Conservation (phyloP, 2,797 vertebrate species). For the Sciurus vulgaris region DNA sequence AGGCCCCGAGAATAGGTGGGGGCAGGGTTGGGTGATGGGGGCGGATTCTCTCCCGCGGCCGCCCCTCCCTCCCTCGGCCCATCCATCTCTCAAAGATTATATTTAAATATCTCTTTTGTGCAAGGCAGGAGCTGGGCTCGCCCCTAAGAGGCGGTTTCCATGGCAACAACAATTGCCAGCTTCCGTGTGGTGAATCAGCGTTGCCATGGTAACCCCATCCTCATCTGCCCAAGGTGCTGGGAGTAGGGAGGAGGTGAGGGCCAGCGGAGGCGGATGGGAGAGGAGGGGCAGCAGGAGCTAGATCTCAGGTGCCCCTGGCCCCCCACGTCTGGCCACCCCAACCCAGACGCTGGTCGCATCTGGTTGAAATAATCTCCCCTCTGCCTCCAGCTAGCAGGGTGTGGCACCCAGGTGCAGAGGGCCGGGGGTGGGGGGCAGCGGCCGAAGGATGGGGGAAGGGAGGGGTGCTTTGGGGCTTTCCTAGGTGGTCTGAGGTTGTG, state of each 20-base stretch:
- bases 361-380: neutral
- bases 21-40: constrained; percentile 69
- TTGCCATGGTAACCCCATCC: constrained; percentile 88
- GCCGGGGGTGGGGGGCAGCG: neutral
- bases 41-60: neutral
- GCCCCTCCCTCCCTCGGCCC: constrained; percentile 40
- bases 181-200: constrained; percentile 89
- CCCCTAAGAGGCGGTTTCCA: constrained; percentile 89
- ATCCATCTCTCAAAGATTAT: constrained; percentile 84
- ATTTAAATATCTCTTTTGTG: constrained; percentile 89
- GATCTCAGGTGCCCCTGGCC: constrained; percentile 58
- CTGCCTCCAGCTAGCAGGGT: constrained; percentile 34
- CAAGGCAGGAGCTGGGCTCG: constrained; percentile 85
- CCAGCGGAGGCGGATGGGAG: constrained; percentile 74
- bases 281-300: constrained; percentile 39
- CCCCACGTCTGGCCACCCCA: neutral
- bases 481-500: neutral
- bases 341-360: constrained; percentile 35
- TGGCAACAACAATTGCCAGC: constrained; percentile 90
- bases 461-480: neutral
- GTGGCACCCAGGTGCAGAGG: constrained; percentile 73
- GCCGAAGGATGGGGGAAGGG: neutral
- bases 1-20: neutral
- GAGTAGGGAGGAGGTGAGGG: constrained; percentile 79
- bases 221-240: constrained; percentile 89